A percentile compares a stretch with the other conserved stretches of the same genome.
These are phyloP conservation scores for Mimas tiliae DNA, from an alignment of 2,888 invertebrate genomes.

Conservation along the genomic window DNA sequence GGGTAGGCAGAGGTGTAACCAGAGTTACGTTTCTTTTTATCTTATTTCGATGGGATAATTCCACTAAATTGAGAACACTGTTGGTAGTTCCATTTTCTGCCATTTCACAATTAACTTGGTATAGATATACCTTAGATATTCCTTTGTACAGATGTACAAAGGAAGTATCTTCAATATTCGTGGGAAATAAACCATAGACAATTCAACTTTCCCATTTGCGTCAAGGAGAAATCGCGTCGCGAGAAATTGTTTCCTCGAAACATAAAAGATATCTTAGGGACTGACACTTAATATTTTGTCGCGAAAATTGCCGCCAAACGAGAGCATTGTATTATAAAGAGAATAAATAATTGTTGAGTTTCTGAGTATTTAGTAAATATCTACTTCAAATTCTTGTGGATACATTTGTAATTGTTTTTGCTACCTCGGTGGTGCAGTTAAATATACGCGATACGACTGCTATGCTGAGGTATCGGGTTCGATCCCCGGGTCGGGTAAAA, in stretches of 20 bases:
- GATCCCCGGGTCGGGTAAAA: too few relatives aligned
- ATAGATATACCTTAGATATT: too few relatives aligned
- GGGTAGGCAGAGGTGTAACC: too few relatives aligned
- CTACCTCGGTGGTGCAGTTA: background rate
- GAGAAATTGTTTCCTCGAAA: slow-evolving; percentile 12
- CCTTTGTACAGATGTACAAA: too few relatives aligned
- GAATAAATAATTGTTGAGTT: background rate
- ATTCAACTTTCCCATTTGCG: background rate
- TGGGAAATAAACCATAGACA: background rate
- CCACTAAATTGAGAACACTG: too few relatives aligned
- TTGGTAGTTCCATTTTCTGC: too few relatives aligned
- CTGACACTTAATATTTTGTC: slow-evolving; percentile 29
- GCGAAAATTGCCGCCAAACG: slow-evolving; percentile 16
- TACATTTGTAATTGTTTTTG: background rate
- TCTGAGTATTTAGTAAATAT: background rate
- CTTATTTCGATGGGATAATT: too few relatives aligned
- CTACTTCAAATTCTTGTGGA: background rate
- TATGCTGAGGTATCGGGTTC: too few relatives aligned
- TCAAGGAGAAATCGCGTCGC: background rate
- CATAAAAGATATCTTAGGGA: slow-evolving; percentile 17
- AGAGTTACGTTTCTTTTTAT: too few relatives aligned
- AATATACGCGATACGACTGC: background rate
- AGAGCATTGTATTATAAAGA: background rate
- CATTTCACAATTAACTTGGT: too few relatives aligned
- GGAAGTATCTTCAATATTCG: background rate